Evolutionary conservation across 2,797 vertebrate species (phyloP).

Genomic region (Crocodylus rhombifer): DNA sequence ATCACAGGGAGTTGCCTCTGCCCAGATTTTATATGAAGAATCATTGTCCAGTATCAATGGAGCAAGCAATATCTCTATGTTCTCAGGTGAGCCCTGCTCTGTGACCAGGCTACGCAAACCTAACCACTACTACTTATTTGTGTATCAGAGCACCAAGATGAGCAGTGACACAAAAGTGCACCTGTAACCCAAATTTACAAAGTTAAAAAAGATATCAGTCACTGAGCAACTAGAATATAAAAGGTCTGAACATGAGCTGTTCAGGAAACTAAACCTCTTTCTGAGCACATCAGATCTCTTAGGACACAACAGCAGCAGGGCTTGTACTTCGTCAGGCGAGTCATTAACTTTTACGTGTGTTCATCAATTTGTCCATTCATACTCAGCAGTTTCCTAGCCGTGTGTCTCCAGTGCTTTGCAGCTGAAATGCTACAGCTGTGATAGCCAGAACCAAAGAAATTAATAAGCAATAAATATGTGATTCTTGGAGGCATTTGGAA

Average conservation of each 20-base stretch:
- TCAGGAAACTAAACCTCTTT: background rate
- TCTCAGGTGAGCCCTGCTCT: background rate
- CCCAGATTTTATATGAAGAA: background rate
- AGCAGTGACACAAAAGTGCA: background rate
- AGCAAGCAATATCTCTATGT: no score
- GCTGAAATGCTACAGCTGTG: background rate
- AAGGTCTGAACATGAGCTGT: fast-evolving
- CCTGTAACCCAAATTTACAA: background rate
- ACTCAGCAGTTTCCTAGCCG: fast-evolving
- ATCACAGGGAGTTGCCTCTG: background rate
- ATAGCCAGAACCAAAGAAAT: no score
- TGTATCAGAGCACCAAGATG: background rate
- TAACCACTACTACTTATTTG: background rate
- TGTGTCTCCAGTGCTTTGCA: background rate
- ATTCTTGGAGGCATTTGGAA: no score
- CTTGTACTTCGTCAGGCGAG: fast-evolving
- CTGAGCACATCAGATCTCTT: fast-evolving
- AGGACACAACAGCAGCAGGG: background rate
- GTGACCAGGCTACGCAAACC: background rate
- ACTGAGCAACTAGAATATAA: background rate
- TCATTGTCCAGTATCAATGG: no score
- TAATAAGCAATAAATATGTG: no score
- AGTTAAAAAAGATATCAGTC: background rate
- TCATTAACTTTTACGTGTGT: fast-evolving
- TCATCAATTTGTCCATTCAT: background rate